Percentiles rank a stretch among this genome's conserved stretches.
phyloP scores from a whole-genome alignment of 2,888 invertebrate species.

The Macaria liturata region DNA sequence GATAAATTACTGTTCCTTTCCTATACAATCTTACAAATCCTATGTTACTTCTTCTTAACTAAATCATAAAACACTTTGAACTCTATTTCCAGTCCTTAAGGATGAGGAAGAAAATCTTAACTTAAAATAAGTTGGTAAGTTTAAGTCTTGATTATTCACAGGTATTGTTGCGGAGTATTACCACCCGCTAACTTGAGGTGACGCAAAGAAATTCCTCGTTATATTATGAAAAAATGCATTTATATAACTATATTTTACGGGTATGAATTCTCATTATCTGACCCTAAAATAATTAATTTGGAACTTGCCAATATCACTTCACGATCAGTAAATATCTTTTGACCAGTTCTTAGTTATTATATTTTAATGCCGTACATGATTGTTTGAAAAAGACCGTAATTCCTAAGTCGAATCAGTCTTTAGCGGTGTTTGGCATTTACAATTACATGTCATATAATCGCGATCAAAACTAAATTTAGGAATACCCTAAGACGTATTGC shows the following conservation, averaged over 20 bases:
- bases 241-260: not conserved
- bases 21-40: constrained; percentile 54
- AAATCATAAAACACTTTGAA: constrained; percentile 31
- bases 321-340: too few species aligned
- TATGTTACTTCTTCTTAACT: constrained; percentile 28
- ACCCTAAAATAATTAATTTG: too few species aligned
- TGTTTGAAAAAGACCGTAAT: too few species aligned
- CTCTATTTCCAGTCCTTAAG: constrained; percentile 40
- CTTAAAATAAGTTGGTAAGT: constrained; percentile 41
- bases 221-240: constrained; percentile 44
- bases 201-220: constrained; percentile 50
- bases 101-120: constrained; percentile 6
- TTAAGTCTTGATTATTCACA: constrained; percentile 73
- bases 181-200: constrained; percentile 78
- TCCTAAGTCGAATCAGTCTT: too few species aligned
- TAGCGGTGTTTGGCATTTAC: too few species aligned
- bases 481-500: too few species aligned
- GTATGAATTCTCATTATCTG: too few species aligned
- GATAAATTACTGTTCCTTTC: constrained; percentile 77
- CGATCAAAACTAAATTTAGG: too few species aligned
- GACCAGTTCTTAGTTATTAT: too few species aligned
- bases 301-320: too few species aligned
- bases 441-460: too few species aligned
- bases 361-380: too few species aligned
- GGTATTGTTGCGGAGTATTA: constrained; percentile 70